phyloP scores from a whole-genome alignment of 2,113 vertebrate genomes.

The Caranx melampygus region DNA sequence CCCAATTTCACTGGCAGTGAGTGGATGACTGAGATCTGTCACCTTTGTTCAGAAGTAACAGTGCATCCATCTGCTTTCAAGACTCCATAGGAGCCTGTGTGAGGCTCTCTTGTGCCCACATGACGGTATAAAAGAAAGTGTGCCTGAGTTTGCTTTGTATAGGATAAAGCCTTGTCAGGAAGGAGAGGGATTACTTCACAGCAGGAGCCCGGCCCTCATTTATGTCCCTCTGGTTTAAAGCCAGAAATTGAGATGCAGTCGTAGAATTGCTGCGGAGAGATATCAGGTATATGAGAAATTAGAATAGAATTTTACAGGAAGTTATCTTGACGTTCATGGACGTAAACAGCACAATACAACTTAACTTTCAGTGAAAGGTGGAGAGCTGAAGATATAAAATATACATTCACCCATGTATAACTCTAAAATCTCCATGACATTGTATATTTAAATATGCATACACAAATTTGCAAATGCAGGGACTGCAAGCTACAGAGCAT shows the following conservation, averaged over 20 bases:
- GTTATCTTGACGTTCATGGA: neutral
- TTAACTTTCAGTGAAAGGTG: neutral
- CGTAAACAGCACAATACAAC: neutral
- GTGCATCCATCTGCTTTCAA: conserved; percentile 40
- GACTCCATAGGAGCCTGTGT: conserved; percentile 39
- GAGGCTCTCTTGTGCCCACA: conserved; percentile 48
- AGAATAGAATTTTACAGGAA: neutral
- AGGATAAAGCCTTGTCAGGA: conserved; percentile 40
- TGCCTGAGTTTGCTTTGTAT: conserved; percentile 56
- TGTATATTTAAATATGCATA: neutral
- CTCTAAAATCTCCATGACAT: neutral
- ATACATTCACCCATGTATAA: neutral
- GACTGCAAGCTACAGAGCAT: neutral
- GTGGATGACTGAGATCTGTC: conserved; percentile 60
- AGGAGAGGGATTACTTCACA: conserved; percentile 62
- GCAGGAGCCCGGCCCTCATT: conserved; percentile 20
- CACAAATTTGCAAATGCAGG: neutral
- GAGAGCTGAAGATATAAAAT: neutral
- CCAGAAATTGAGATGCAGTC: conserved; percentile 9
- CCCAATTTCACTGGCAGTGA: conserved; percentile 67
- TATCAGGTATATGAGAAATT: conserved; percentile 8
- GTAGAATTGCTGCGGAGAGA: conserved; percentile 9
- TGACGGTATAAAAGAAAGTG: conserved; percentile 59
- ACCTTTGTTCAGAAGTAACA: conserved; percentile 63
- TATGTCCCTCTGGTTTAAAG: conserved; percentile 26